These are phyloP conservation scores for Habropoda laboriosa DNA, from an alignment of 1,140 invertebrate genomes.

Conservation along the genomic window DNA sequence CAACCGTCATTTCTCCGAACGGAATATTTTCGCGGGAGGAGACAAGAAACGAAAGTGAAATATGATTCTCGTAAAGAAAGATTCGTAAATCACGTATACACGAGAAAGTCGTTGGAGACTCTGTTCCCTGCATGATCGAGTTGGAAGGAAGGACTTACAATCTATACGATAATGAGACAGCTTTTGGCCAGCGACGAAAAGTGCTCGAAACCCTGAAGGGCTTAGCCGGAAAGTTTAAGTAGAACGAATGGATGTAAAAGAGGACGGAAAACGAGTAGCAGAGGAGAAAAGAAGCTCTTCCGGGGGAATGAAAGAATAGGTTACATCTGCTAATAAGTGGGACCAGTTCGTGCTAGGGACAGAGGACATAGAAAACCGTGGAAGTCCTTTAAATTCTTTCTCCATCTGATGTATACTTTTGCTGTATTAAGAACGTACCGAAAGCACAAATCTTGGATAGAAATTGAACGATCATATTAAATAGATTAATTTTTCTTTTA, in stretches of 20 bases:
- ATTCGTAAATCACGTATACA: conserved; percentile 2
- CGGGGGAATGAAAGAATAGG: background rate
- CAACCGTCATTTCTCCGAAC: no score
- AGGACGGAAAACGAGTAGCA: background rate
- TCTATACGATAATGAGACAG: conserved; percentile 41
- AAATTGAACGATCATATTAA: background rate
- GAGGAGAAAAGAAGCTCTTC: conserved; percentile 16
- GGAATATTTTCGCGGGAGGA: no score
- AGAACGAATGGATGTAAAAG: conserved; percentile 18
- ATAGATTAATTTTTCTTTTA: no score
- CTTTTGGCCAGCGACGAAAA: conserved; percentile 15
- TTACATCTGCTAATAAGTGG: conserved; percentile 36
- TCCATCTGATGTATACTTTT: background rate
- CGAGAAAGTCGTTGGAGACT: background rate
- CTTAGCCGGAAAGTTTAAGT: conserved; percentile 34
- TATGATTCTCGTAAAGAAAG: no score
- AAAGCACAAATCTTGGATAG: background rate
- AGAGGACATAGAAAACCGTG: background rate
- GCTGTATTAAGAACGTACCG: background rate
- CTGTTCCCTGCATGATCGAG: conserved; percentile 17
- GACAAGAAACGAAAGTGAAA: no score
- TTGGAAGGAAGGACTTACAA: conserved; percentile 2
- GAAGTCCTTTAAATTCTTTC: background rate
- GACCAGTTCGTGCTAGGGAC: background rate
- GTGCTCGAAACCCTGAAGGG: conserved; percentile 37